Base-by-base conservation (phyloP, 35 echinoderm and acorn worm species). In the Chiridota heheva region DNA sequence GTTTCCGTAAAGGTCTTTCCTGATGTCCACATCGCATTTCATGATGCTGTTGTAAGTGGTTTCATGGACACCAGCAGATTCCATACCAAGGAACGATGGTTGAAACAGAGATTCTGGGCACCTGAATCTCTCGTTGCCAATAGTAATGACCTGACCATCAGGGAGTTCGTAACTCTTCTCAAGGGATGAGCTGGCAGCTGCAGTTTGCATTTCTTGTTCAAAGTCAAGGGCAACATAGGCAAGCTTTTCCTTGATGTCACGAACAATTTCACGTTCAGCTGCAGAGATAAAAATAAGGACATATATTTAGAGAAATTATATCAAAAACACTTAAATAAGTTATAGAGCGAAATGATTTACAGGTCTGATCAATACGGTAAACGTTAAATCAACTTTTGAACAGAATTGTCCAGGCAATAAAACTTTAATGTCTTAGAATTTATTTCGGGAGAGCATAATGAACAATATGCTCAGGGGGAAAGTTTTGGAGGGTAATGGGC, bases 191-290 rank as follows among this genome's bases (percentile, higher is more conserved):
- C 80, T 84, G 15, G 46, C 55, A 26, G 91, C 81, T 63, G 91
- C 75, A 34, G 86, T 82, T 27, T 84, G 58, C 86, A 89, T 96
- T 76, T 96, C 91, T 58, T 96, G 75, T 58, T 96, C 91, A 33
- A 86, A 96, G 58, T 96, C 91, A 34, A 90, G 67, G 2, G 91
- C 86, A 30, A 88, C 86, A 33, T 96, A 96, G 75, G 81, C 85
- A 1, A 96, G 74, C 37, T 96, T 96, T 39, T 96, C 91, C 58
- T 96, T 96, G 91, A 96, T 90, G 53, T 96, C 91, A 64, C 91
- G 81, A 4, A 96, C 91, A 45, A 96, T 96, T 89, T 96, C 91
- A 42, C 86, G 48, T 53, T 96, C 91, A 61, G 91, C 91, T 96
- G 82, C 33, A 85, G 45, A 59, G 76, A 82, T n/a, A n/a, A n/a